A percentile compares a stretch with the other conserved stretches of the same genome.
Evolutionary conservation across 2,888 invertebrate genomes (phyloP).

Genomic region (Spatulosminthurus flaviceps): DNA sequence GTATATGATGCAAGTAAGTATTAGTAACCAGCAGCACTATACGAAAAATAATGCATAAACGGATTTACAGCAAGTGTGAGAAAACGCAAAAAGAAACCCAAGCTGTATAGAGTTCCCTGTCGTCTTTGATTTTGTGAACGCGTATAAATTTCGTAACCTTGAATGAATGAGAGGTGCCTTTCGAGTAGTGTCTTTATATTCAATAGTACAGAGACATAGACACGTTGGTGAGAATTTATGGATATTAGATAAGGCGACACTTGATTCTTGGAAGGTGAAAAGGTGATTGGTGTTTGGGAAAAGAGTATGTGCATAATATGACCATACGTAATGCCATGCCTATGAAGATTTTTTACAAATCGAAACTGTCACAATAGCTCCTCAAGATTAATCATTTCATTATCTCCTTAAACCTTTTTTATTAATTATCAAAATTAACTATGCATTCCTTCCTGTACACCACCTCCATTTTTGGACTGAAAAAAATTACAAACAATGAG

Average conservation of each 20-base stretch:
- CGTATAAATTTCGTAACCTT: background rate
- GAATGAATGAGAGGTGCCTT: background rate
- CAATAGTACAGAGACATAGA: background rate
- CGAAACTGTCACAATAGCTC: background rate
- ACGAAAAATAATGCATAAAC: too few relatives aligned
- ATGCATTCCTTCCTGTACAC: background rate
- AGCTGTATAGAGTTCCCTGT: background rate
- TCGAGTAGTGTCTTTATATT: too few relatives aligned
- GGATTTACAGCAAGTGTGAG: too few relatives aligned
- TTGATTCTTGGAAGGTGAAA: constrained; percentile 1
- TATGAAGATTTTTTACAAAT: background rate
- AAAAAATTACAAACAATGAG: background rate
- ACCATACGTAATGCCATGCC: too few relatives aligned
- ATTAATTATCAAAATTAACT: constrained; percentile 4
- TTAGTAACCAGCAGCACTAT: too few relatives aligned
- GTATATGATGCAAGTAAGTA: too few relatives aligned
- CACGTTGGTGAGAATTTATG: constrained; percentile 25
- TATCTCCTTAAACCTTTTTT: background rate
- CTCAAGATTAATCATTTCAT: background rate
- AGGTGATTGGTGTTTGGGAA: background rate
- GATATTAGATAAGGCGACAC: constrained; percentile 26
- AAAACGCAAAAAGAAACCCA: too few relatives aligned
- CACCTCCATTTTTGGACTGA: background rate
- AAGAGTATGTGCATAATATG: background rate
- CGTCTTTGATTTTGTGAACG: background rate